Conservation (phyloP, 2,888 invertebrate genomes). For the Byasa hedistus region DNA sequence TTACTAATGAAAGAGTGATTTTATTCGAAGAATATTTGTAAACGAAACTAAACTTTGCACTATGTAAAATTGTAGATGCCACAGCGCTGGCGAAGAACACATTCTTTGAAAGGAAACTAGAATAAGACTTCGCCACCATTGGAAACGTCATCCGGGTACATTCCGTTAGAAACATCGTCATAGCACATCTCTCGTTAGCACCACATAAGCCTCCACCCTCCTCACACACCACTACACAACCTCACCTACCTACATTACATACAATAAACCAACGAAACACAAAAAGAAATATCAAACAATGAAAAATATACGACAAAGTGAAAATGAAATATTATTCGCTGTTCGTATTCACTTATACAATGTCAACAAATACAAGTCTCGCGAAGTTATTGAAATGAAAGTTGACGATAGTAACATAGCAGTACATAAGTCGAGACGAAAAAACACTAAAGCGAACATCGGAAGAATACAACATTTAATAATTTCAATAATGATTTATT, state of each 20-base stretch:
- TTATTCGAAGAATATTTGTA: no score
- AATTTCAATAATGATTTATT: slow-evolving; percentile 79
- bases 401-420: no score
- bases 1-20: no score
- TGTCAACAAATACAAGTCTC: no score
- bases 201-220: slow-evolving; percentile 51
- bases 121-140: no score
- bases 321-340: background rate
- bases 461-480: slow-evolving; percentile 74
- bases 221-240: slow-evolving; percentile 30
- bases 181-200: slow-evolving; percentile 57
- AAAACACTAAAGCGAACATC: slow-evolving; percentile 30
- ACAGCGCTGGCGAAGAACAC: no score
- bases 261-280: background rate
- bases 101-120: no score
- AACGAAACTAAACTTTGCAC: no score
- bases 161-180: slow-evolving; percentile 32
- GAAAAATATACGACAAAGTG: background rate
- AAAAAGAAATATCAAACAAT: background rate
- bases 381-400: no score
- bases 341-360: background rate
- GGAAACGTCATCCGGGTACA: background rate
- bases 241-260: slow-evolving; percentile 5
- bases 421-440: background rate
- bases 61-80: no score